phyloP scores from a whole-genome alignment of 2,888 invertebrate species.

The Eupithecia abbreviata region DNA sequence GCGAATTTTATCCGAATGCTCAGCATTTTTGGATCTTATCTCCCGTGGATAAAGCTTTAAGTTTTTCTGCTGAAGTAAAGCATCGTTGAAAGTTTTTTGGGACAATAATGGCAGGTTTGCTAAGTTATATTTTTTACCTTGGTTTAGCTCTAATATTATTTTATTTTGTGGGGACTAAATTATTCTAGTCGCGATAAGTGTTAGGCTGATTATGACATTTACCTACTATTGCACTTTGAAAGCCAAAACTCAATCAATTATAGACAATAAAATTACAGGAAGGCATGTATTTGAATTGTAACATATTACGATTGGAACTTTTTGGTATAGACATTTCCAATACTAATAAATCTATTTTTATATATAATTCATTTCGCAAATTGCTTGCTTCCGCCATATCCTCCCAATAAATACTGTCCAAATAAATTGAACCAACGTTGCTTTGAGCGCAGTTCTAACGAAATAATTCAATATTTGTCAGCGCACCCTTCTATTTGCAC shows the following conservation, averaged over 20 bases:
- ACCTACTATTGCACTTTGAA: too few species aligned
- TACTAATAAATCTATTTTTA: neutral
- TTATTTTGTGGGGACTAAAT: neutral
- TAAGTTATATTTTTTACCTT: neutral
- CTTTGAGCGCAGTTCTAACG: slow-evolving; percentile 45
- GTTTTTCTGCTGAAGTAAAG: slow-evolving; percentile 8
- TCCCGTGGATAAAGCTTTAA: slow-evolving; percentile 19
- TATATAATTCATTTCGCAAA: neutral
- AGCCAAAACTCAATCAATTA: too few species aligned
- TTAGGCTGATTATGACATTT: neutral
- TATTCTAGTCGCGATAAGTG: neutral
- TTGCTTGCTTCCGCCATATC: slow-evolving; percentile 7
- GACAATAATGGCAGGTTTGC: neutral
- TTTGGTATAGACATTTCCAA: neutral
- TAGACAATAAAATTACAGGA: too few species aligned
- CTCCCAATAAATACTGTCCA: slow-evolving; percentile 13
- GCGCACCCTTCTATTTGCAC: slow-evolving; percentile 71
- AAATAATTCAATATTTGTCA: slow-evolving; percentile 75
- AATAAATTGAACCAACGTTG: slow-evolving; percentile 38
- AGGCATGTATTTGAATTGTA: too few species aligned
- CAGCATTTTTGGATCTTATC: slow-evolving; percentile 15
- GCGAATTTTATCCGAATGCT: slow-evolving; percentile 28
- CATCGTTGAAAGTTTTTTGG: neutral
- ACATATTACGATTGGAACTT: too few species aligned
- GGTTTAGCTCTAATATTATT: neutral